Base-by-base conservation (phyloP, 1,140 invertebrate species). In the Panagrolaimus sp. region DNA sequence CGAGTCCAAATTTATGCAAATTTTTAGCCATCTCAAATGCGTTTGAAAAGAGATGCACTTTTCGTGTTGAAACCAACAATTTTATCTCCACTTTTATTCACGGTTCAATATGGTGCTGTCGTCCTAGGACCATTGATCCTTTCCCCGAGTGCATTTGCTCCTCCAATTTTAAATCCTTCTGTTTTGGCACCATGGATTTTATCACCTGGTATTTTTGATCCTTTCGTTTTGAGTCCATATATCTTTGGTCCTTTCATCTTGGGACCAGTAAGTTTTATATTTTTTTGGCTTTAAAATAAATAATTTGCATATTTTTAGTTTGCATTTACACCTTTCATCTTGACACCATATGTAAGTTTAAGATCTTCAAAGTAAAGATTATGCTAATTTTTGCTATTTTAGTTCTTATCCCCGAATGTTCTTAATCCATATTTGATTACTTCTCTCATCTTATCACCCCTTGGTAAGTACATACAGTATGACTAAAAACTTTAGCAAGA, bases 401-500 rank as follows among this genome's bases (percentile, higher is more conserved):
- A 72, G 64, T 32, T 70, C 2, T 28, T 72, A 5, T 72, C 71
- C 5, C 70, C 70, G 2, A 72, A 70, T 26, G 32, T 72, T 21
- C 32, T 73, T n/a, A 73, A 73, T 45, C 71, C 71, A 6, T 72
- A 72, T 38, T 63, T 68, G 6, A 44, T 73, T 7, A 75, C 73
- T 8, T 72, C 73, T 1, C 43, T 70, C 45, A 75, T 74, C 17
- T 47, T 74, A 7, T 75, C 45, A 28, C 73, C 73, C 14, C 38
- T 70, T 26, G 21, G 17, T 47, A 7, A n/a, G 24, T 15, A 24
- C 1, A n/a, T n/a, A n/a, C n/a, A n/a, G n/a, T n/a, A n/a, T n/a
- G n/a, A n/a, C n/a, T n/a, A n/a, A n/a, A n/a, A n/a, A n/a, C n/a
- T n/a, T n/a, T n/a, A n/a, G n/a, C n/a, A n/a, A n/a, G n/a, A n/a